A percentile compares a stretch with the other conserved stretches of the same genome.
phyloP scores from a whole-genome alignment of 1,140 invertebrate species.

The Trichoplusia ni region DNA sequence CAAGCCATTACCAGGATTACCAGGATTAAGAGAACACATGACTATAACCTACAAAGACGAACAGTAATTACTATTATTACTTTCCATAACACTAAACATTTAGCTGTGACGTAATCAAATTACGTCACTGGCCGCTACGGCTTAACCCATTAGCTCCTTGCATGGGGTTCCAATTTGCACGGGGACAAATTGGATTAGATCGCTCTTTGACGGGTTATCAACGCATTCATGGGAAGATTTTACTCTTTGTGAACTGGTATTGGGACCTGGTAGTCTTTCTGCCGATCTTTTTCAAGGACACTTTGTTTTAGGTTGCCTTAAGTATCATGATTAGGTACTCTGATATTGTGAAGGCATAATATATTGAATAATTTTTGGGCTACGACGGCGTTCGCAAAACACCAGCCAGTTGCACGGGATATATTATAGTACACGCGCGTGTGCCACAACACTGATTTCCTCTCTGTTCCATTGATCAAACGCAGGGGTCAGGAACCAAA shows the following conservation, averaged over 20 bases:
- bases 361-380: no score
- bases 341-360: no score
- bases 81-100: conserved; percentile 29
- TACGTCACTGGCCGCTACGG: conserved; percentile 26
- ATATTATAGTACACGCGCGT: no score
- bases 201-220: conserved; percentile 22
- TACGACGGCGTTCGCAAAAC: no score
- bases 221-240: conserved; percentile 2
- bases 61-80: background rate
- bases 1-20: no score
- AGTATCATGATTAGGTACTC: no score
- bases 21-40: no score
- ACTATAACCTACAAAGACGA: no score
- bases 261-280: background rate
- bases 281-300: background rate
- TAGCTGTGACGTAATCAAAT: conserved; percentile 39
- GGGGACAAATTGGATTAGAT: conserved; percentile 43
- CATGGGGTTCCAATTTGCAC: conserved; percentile 41
- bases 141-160: conserved; percentile 41
- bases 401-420: no score
- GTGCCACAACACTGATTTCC: no score
- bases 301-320: background rate
- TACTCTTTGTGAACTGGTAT: background rate
- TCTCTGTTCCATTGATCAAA: no score
- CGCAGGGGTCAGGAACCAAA: no score